Conservation (phyloP, 2,797 vertebrate species). For the Glossophaga mutica region DNA sequence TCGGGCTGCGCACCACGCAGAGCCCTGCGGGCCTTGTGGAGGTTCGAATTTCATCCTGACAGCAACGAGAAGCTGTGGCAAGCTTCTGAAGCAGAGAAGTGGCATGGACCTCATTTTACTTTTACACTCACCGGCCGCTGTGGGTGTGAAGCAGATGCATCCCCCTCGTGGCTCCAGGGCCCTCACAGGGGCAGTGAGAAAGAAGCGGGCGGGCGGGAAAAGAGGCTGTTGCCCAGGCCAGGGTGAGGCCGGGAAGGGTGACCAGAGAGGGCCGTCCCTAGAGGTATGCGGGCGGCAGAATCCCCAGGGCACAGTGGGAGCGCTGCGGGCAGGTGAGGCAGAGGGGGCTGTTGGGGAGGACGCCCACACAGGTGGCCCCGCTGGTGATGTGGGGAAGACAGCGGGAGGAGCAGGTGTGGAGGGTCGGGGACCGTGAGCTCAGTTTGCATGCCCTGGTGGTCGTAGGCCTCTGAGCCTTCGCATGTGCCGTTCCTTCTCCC, state of each 20-base stretch:
- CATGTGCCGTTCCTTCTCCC: neutral
- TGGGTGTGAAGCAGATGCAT: no score
- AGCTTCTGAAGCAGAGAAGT: neutral
- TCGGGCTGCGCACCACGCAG: neutral
- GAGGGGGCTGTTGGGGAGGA: accelerated
- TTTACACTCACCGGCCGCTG: neutral
- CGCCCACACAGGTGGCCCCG: neutral
- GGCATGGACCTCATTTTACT: neutral
- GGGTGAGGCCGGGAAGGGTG: neutral
- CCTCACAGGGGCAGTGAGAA: neutral
- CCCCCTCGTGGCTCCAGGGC: neutral
- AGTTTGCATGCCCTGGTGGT: neutral
- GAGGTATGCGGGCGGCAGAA: neutral
- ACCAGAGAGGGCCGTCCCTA: neutral
- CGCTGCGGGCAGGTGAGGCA: accelerated
- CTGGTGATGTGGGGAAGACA: neutral
- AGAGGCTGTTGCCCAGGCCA: neutral
- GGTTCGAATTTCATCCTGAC: neutral
- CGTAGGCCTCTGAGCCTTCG: neutral
- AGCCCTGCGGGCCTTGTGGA: neutral
- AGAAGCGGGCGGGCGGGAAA: neutral
- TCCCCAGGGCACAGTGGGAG: neutral
- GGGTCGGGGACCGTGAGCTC: neutral
- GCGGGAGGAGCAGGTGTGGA: neutral
- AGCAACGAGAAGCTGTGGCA: neutral